Conservation (phyloP, 1,140 invertebrate genomes). For the Oryctes rhinoceros region DNA sequence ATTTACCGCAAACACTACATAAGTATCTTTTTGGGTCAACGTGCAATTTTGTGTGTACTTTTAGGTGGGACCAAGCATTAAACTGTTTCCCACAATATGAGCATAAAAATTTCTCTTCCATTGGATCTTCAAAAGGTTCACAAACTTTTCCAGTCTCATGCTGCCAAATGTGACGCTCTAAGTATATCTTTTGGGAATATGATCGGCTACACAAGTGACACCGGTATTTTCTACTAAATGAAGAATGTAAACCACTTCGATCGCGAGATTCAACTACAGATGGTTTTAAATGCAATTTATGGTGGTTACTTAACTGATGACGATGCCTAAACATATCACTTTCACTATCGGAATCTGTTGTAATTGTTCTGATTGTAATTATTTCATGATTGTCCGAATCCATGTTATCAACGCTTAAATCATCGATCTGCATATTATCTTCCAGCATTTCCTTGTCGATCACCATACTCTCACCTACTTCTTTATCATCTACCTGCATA, state of each 20-base stretch:
- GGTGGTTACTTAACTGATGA: neutral
- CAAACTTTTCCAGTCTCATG: slow-evolving; percentile 1
- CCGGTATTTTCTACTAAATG: neutral
- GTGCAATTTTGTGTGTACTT: neutral
- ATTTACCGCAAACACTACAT: slow-evolving; percentile 17
- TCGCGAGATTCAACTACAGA: neutral
- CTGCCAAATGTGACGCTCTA: neutral
- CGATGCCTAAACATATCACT: neutral
- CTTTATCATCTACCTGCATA: neutral
- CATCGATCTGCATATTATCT: neutral
- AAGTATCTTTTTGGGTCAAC: neutral
- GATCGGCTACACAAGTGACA: neutral
- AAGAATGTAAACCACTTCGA: neutral
- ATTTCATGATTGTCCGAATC: neutral
- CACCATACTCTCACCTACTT: neutral
- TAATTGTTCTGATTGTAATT: neutral
- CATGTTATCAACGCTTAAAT: slow-evolving; percentile 7
- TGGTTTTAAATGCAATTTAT: neutral
- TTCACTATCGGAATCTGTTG: neutral
- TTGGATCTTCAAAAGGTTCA: neutral
- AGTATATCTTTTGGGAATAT: slow-evolving; percentile 21
- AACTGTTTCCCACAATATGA: slow-evolving; percentile 10
- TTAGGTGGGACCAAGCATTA: neutral
- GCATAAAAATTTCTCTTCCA: neutral
- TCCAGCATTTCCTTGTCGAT: neutral